Evolutionary conservation across 2,797 vertebrate genomes (phyloP), one percentile per base, ranked within the genome.

Genomic region (Pipistrellus nathusii): DNA sequence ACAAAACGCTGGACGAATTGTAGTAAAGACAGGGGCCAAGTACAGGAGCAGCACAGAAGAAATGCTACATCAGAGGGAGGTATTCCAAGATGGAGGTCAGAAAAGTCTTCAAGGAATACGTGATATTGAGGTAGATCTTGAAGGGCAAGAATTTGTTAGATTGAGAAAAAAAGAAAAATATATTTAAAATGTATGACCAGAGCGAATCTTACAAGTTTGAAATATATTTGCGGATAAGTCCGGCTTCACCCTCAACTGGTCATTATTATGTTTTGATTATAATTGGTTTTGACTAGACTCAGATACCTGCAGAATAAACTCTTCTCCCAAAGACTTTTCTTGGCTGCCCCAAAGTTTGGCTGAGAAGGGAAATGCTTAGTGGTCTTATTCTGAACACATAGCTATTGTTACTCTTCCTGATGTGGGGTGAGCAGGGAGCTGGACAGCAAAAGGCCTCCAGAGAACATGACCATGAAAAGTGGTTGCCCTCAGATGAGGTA

Each of bases 21-120:
- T 18, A 62, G 48, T 30, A 90, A 76, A 94, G 57, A 77, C 25
- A 82, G 73, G 64, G 48, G 68, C 77, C 21, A 35, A 91, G 69
- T 62, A 75, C 48, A 4, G 68, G 77, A 88, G 21, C 57, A 30
- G 30, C 20, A 13, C 8, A 72, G 77, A 85, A 83, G 55, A 35
- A 90, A 48, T 14, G 73, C 46, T 71, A 48, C 14, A 48, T 30
- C 78, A 53, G 77, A 84, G 44, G 20, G 62, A 85, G 27, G 35
- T n/a, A 53, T 3, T 64, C 41, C 15, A 51, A 91, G 77, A 41
- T 59, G 84, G 94, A 88, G 59, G 82, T 89, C 77, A 90, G 77
- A 82, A 81, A 92, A 85, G 57, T 80, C 83, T 88, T 88, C 73
- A 38, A 32, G 85, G 41, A 59, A 48, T n/a, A 68, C 57, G 32